These are phyloP conservation scores for Caerostris darwini DNA, from an alignment of 1,140 invertebrate genomes.

Conservation along the genomic window DNA sequence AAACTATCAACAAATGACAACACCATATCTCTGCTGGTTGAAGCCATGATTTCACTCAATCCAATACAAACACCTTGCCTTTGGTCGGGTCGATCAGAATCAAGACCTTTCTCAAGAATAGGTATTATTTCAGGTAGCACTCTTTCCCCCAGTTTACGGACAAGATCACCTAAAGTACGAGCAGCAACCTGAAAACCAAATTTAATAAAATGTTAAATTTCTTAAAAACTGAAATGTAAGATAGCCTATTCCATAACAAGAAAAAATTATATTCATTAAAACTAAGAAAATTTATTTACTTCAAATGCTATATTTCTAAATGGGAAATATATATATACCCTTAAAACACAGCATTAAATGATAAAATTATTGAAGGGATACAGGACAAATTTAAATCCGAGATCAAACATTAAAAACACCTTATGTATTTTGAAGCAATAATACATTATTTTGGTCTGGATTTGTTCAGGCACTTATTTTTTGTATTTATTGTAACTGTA, in stretches of 20 bases:
- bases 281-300: background rate
- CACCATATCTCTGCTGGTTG: conserved; percentile 97
- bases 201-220: background rate
- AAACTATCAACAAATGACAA: conserved; percentile 96
- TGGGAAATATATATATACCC: no score
- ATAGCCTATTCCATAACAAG: background rate
- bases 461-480: no score
- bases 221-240: background rate
- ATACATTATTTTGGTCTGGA: no score
- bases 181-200: conserved; percentile 89
- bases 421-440: no score
- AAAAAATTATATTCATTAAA: background rate
- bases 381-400: no score
- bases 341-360: no score
- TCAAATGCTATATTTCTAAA: no score
- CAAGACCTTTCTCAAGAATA: conserved; percentile 95
- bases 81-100: conserved; percentile 95
- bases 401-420: no score
- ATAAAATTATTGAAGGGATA: no score
- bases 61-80: conserved; percentile 99
- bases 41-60: conserved; percentile 98
- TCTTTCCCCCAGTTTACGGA: conserved; percentile 97
- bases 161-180: conserved; percentile 97
- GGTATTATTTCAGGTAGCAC: conserved; percentile 99
- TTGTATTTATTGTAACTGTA: no score